Conservation (phyloP, 2,113 vertebrate species). For the Salminus brasiliensis region DNA sequence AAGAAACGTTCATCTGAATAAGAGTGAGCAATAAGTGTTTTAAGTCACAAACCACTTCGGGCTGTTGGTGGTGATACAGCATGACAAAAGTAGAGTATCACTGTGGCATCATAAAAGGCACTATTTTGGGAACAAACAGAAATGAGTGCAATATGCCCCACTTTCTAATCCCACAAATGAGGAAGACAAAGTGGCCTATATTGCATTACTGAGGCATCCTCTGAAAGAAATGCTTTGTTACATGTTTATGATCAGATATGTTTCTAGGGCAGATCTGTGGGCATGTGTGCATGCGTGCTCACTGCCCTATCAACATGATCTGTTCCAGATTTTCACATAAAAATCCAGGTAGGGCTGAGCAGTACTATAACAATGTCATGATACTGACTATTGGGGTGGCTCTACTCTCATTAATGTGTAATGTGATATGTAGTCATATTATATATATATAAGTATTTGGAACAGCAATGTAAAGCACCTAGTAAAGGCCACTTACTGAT, state of each 20-base stretch:
- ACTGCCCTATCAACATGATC: neutral
- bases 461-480: too few species aligned
- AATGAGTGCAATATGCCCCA: neutral
- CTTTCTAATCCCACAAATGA: neutral
- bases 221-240: neutral
- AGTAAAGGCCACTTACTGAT: too few species aligned
- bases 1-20: conserved; percentile 51
- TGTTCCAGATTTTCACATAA: neutral
- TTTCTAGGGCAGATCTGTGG: neutral
- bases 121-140: neutral
- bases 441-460: too few species aligned
- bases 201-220: neutral
- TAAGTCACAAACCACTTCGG: neutral
- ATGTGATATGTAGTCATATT: too few species aligned
- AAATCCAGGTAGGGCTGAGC: neutral
- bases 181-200: neutral
- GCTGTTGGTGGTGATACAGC: neutral
- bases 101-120: neutral
- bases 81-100: conserved; percentile 11
- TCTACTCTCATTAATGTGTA: too few species aligned
- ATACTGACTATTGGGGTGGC: neutral
- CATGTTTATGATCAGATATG: neutral
- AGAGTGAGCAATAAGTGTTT: neutral
- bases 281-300: neutral
- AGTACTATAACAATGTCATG: neutral